Evolutionary conservation across 2,888 invertebrate species (phyloP), one percentile per base, ranked within the genome.

Genomic region (Pristionchus mayeri): DNA sequence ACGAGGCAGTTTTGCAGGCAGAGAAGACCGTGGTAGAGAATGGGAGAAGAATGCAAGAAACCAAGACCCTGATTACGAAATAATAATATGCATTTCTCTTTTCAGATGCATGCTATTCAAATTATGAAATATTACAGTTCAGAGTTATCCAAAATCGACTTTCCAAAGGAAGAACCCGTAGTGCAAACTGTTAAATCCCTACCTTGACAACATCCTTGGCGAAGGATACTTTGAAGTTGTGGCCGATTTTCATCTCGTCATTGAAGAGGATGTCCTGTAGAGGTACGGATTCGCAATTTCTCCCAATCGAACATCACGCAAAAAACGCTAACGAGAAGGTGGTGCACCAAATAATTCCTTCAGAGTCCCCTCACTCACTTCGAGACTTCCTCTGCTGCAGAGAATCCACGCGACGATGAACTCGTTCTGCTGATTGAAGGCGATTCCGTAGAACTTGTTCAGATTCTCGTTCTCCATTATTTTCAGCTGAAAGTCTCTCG

Each of bases 351-450:
- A n/a, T n/a, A n/a, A n/a, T n/a, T n/a, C n/a, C n/a, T n/a, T n/a
- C n/a, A n/a, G n/a, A n/a, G n/a, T n/a, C n/a, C n/a, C n/a, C n/a
- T 30, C 11, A 16, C 18, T 16, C 44, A 90, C 90, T 87, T 92
- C 91, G 40, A 92, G 85, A 86, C 90, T 91, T n/a, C 92, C 92
- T 18, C 92, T 88, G 44, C 87, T 88, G 84, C 92, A 92, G 11
- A 92, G 85, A 24, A 92, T 79, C 92, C 92, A 92, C 85, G 92
- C 88, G 6, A 91, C 91, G 80, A 92, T 88, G 63, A 92, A 90
- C 75, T 92, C 92, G 83, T 92, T 92, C 85, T 92, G 91, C 84
- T 92, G 92, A 83, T 92, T 92, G 88, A 92, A 92, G 21, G 90
- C 87, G 48, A 92, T 92, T 52, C 92, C 92, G 85, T 92, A 92